Evolutionary conservation across 2,113 vertebrate genomes (phyloP), one percentile per base, ranked within the genome.

Genomic region (Anseranas semipalmata): DNA sequence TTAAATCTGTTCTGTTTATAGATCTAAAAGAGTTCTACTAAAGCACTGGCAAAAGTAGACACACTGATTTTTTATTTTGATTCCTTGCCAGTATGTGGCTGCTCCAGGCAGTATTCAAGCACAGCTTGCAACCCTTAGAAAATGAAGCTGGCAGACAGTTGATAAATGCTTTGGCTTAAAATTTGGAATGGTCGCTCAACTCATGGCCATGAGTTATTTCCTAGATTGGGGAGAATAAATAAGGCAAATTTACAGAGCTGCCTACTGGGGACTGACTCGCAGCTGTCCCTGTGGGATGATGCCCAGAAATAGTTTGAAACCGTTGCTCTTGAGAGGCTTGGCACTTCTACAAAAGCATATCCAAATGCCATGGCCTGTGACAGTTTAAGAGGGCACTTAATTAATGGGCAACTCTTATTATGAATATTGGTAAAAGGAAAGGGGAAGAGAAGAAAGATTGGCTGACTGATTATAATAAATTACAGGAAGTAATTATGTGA

Each of bases 261-360:
- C 76, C 84, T 94, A 33, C 70, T 68, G 46, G 53, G n/a, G 59
- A 79, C 58, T 65, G 87, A 70, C 91, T 84, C 95, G 95, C 96
- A 97, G 89, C 97, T 97, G 94, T 97, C 81, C 45, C 87, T 94
- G 94, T 97, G 95, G 87, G 94, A 97, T 89, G 95, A 79, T 96
- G 91, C 87, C 95, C 82, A 88, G 95, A 97, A 96, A 97, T 95
- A 95, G 94, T 88, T 94, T 74, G 87, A 91, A 97, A 84, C 60
- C 4, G 12, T 88, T 92, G 75, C 96, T 96, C 90, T 93, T 83
- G 82, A 73, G 89, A 93, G 58, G 74, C 89, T 90, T 96, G 97
- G 94, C 95, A 52, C 55, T 83, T 94, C 56, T 63, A 89, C 95
- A 94, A 45, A 85, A 87, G 67, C 7, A 3, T 55, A 60, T 85